Base-by-base conservation (phyloP, 2,113 vertebrate species). In the Etheostoma cragini region DNA sequence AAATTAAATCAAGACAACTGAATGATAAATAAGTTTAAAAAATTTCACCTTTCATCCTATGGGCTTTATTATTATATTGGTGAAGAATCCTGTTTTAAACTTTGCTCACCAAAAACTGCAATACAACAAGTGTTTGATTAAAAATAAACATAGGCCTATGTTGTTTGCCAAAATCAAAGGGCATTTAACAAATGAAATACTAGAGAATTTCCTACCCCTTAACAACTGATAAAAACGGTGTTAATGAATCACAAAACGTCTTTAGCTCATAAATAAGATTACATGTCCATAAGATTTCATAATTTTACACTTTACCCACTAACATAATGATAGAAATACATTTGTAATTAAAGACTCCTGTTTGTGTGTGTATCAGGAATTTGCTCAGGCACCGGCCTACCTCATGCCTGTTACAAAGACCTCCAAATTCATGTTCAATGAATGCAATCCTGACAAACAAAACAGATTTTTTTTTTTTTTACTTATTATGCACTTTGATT, bases 111-210 rank as follows among this genome's bases (percentile, higher is more conserved):
- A 50, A n/a, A 65, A 64, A 71, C 42, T 72, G 22, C 16, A 60
- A 17, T 10, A n/a, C 35, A 19, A 63, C n/a, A 70, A 68, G 56
- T 56, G n/a, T 71, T 71, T 82, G 16, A 64, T 65, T 58, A 19
- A 19, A 67, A 62, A 68, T 30, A 17, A 1, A 52, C 19, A 6
- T 49, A n/a, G n/a, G n/a, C n/a, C n/a, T n/a, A 21, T 13, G 12
- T 22, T 52, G 4, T 57, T 49, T 16, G 5, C 15, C 16, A 14
- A 42, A 68, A 77, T 60, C 3, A 2, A 42, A 46, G 17, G 3
- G 3, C 1, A 1, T 58, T 2, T 2, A 60, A 26, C 26, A 30
- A 64, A 47, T 62, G 0, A 52, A 24, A 65, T 45, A 52, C 1
- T 19, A 17, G 0, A 60, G 13, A 26, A 73, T 76, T 47, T 2